phyloP scores from a whole-genome alignment of 2,888 invertebrate genomes.

The Melolontha melolontha region DNA sequence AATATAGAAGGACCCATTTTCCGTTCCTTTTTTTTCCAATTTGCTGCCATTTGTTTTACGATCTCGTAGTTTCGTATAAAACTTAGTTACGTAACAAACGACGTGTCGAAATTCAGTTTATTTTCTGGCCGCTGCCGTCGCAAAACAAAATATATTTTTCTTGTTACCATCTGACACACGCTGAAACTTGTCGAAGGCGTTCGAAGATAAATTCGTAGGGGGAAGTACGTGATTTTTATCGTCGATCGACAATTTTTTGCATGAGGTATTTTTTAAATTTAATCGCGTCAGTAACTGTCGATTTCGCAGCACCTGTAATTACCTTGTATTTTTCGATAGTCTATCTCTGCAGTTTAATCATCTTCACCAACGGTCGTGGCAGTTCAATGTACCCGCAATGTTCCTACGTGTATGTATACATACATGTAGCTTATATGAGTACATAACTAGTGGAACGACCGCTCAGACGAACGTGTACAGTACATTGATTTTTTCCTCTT shows the following conservation, averaged over 20 bases:
- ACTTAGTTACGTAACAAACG: conserved; percentile 14
- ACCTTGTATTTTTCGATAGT: conserved; percentile 28
- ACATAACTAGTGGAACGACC: background rate
- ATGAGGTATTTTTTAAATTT: conserved; percentile 16
- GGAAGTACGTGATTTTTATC: conserved; percentile 20
- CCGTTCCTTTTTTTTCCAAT: background rate
- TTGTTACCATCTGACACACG: background rate
- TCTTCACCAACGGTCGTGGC: conserved; percentile 10
- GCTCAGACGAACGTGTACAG: conserved; percentile 3
- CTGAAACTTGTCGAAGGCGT: conserved; percentile 16
- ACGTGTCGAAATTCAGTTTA: conserved; percentile 16
- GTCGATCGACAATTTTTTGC: conserved; percentile 19
- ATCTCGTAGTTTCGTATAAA: background rate
- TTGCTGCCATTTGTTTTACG: background rate
- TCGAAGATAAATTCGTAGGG: conserved; percentile 2
- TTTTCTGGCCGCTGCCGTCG: conserved; percentile 3
- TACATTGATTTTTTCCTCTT: conserved; percentile 4
- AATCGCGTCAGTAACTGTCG: conserved; percentile 21
- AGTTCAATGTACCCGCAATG: conserved; percentile 17
- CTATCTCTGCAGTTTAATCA: conserved; percentile 29
- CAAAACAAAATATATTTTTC: conserved; percentile 8
- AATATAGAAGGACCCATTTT: too few relatives aligned
- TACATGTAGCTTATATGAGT: background rate
- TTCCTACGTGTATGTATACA: background rate
- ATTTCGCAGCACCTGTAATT: conserved; percentile 29